phyloP scores from a whole-genome alignment of 2,888 invertebrate species.

The Limnephilus lunatus region DNA sequence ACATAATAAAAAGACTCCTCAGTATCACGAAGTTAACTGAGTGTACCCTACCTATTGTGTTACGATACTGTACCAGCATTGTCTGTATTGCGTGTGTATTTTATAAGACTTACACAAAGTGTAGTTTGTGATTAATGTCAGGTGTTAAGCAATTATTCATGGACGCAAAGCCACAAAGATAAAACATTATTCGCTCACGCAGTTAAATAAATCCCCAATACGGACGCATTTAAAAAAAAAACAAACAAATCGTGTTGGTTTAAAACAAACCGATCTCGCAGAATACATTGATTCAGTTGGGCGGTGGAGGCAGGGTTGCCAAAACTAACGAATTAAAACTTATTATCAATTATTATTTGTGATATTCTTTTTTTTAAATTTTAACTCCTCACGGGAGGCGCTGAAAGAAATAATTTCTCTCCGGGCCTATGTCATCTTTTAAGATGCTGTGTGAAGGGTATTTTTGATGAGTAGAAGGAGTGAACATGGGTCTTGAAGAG shows the following conservation, averaged over 20 bases:
- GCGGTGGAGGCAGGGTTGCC: slow-evolving; percentile 13
- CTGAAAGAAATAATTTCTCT: too few relatives aligned
- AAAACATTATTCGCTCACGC: slow-evolving; percentile 47
- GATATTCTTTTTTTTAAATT: too few relatives aligned
- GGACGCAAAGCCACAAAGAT: slow-evolving; percentile 44
- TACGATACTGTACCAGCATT: not conserved
- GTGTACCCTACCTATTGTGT: not conserved
- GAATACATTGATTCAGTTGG: slow-evolving; percentile 54
- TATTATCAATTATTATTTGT: too few relatives aligned
- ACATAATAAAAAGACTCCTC: too few relatives aligned
- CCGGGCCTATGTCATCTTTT: too few relatives aligned
- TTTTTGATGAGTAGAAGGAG: too few relatives aligned
- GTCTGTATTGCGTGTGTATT: not conserved
- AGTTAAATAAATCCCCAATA: slow-evolving; percentile 47
- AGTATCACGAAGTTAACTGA: not conserved
- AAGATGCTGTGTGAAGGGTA: too few relatives aligned
- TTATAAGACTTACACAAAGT: slow-evolving; percentile 21
- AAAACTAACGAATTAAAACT: not conserved
- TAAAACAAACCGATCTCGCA: slow-evolving; percentile 53
- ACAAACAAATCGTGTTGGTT: slow-evolving; percentile 46
- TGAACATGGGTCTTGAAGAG: too few relatives aligned
- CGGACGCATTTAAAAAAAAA: slow-evolving; percentile 46
- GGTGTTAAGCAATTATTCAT: slow-evolving; percentile 46
- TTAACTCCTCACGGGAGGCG: too few relatives aligned
- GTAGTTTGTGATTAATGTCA: slow-evolving; percentile 30